Evolutionary conservation across 2,888 invertebrate species (phyloP).

Genomic region (Clitarchus hookeri): DNA sequence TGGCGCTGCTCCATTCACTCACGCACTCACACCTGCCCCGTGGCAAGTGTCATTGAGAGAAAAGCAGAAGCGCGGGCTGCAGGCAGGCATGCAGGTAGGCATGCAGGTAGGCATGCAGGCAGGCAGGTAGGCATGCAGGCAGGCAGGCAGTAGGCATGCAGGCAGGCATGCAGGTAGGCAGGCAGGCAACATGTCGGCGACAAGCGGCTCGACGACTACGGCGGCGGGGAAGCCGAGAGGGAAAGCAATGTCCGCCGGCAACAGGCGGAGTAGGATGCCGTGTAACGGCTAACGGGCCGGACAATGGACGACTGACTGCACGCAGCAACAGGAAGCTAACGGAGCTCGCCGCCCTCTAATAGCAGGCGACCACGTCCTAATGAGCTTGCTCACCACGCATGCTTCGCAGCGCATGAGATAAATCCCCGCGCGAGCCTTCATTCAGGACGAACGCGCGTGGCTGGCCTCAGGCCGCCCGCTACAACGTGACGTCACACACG

Average conservation of each 20-base stretch:
- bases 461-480: not conserved
- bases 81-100: no score
- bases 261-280: not conserved
- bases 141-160: no score
- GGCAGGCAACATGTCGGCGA: not conserved
- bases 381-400: not conserved
- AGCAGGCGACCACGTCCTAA: not conserved
- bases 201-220: not conserved
- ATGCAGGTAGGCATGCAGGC: no score
- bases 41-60: no score
- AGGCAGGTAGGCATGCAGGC: no score
- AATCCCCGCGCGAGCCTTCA: not conserved
- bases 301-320: no score
- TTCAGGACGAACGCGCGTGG: not conserved
- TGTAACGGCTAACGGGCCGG: not conserved
- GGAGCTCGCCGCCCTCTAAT: not conserved
- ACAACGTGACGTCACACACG: no score
- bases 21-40: no score
- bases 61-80: no score
- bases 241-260: not conserved
- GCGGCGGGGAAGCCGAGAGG: not conserved
- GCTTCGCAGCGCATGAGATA: not conserved
- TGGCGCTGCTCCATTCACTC: no score
- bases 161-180: no score
- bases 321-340: constrained; percentile 4